Evolutionary conservation across 2,888 invertebrate species (phyloP), one percentile per base, ranked within the genome.

Genomic region (Hanleya hanleyi): DNA sequence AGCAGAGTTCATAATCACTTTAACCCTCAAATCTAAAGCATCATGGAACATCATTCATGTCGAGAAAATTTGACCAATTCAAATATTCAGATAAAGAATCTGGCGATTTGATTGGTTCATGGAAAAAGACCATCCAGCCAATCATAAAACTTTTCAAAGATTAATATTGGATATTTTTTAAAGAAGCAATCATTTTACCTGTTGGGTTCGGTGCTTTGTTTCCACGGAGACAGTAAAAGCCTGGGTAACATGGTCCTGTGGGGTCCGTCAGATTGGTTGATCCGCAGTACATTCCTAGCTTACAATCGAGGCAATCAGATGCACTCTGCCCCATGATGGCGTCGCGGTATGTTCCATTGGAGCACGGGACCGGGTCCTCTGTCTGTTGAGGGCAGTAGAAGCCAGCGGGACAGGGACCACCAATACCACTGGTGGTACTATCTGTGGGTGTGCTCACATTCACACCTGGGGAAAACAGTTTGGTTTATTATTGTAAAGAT

Each of bases 351-450:
- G 88, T 89, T 9, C 85, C 82, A 49, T 79, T 85, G 7, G 89
- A 87, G 71, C 89, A 89, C 0, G 85, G 76, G 6, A 80, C 73
- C 0, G 89, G 89, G 71, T 86, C 87, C 62, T 85, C 84, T 1
- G 89, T 89, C 74, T 84, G 82, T 33, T 69, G 32, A 5, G 84
- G 85, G 70, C 89, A 89, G 82, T 87, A 89, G 74, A 79, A 83
- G 0, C 89, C 89, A 5, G 82, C 67, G 1, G 89, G 89, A 71
- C 89, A 89, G 0, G 88, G 88, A 0, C 88, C 88, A 7, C 88
- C 88, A 4, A 84, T 67, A 29, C 87, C 88, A 37, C 82, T 86
- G 6, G 86, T 81, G 2, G 86, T 86, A 12, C 71, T 83, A 7
- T 76, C 41, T n/a, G 86, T 86, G 9, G 88, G 88, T 0, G 83